Evolutionary conservation across 2,113 vertebrate genomes (phyloP), one percentile per base, ranked within the genome.

Genomic region (Rana temporaria): DNA sequence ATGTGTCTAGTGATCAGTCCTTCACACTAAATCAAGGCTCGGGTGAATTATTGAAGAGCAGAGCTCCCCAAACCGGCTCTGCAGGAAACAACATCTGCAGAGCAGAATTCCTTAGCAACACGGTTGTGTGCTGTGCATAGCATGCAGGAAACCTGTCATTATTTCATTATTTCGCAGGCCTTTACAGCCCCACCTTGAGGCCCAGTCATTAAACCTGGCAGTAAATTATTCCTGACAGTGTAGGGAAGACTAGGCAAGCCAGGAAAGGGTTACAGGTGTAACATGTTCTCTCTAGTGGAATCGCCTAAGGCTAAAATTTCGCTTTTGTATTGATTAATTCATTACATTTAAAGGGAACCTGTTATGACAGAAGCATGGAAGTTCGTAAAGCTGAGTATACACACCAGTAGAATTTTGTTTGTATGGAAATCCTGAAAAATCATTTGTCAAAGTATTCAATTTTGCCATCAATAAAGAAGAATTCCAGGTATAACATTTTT

Each of bases 31-130:
- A 88, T 84, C 57, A 84, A 84, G 89, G 84, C 24, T 84, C 84
- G 89, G 84, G 71, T 63, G 86, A 86, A 85, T 79, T 88, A 90
- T 89, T 90, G 85, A 90, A 56, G 14, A 70, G 79, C 87, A 87
- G 84, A 84, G 87, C 74, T 0, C 76, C 82, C 88, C 75, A 74
- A 67, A 87, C 87, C 72, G 68, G 60, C 77, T 15, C 84, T 84
- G 80, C 86, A 89, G 86, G 85, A 84, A 15, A 77, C 65, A 88
- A 87, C 88, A 89, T 87, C 87, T 87, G 89, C 87, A 82, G 66
- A 64, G 84, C 88, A 87, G 88, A 91, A 92, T 90, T 90, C 87
- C 89, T 87, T 71, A 81, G 60, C 6, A 82, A 56, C 20, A 4
- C 55, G n/a, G 63, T 48, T 68, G 75, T 30, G 81, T 64, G 53